Evolutionary conservation across 2,113 vertebrate genomes (phyloP).

Genomic region (Osmerus mordax): DNA sequence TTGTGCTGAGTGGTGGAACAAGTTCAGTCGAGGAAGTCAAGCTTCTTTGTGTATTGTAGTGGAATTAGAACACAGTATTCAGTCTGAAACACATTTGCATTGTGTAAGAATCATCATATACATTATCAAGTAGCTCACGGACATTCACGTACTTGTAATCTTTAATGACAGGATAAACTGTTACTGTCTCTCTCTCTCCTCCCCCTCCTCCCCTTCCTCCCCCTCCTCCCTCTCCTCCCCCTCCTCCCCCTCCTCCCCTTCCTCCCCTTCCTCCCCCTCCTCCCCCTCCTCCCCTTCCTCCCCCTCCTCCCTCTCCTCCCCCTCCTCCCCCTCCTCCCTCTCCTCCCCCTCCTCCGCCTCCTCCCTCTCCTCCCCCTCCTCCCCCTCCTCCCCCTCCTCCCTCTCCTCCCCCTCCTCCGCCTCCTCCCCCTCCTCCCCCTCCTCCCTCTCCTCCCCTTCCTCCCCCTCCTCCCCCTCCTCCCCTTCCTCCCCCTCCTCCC

Average conservation of each 20-base stretch:
- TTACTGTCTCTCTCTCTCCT: not conserved
- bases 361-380: conserved; percentile 30
- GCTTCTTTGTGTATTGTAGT: too few species aligned
- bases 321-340: too few species aligned
- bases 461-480: not conserved
- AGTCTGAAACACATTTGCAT: too few species aligned
- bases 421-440: not conserved
- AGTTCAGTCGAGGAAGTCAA: too few species aligned
- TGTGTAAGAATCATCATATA: too few species aligned
- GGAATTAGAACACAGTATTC: too few species aligned
- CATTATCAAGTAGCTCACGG: too few species aligned
- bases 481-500: not conserved
- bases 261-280: too few species aligned
- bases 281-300: conserved; percentile 18
- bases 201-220: not conserved
- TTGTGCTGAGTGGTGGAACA: too few species aligned
- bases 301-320: not conserved
- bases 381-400: conserved; percentile 40
- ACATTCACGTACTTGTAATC: too few species aligned
- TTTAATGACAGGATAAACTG: too few species aligned
- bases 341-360: too few species aligned
- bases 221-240: not conserved
- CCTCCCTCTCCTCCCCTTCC: not conserved
- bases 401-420: not conserved
- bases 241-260: not conserved